phyloP scores from a whole-genome alignment of 2,797 vertebrate species.

The Spheniscus humboldti region DNA sequence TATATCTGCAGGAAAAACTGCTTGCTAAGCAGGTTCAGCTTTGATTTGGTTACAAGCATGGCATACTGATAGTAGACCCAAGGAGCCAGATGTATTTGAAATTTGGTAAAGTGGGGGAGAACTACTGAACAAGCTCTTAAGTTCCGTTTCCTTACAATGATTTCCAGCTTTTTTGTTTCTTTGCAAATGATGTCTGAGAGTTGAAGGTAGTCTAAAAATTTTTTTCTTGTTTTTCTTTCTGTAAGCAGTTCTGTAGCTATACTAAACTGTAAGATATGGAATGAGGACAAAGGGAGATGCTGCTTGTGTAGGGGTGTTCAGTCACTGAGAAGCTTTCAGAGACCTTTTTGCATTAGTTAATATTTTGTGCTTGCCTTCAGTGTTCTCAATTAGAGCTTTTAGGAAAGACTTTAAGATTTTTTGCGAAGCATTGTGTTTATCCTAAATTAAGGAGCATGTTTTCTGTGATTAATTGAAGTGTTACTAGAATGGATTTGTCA shows the following conservation, averaged over 20 bases:
- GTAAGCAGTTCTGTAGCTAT: background rate
- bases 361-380: background rate
- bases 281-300: background rate
- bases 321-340: background rate
- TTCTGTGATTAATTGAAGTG: background rate
- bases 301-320: background rate
- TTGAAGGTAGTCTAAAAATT: background rate
- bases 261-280: background rate
- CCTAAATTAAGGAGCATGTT: background rate
- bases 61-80: background rate
- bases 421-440: background rate
- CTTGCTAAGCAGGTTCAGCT: background rate
- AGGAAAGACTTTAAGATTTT: background rate
- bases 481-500: background rate
- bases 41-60: background rate
- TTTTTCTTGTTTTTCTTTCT: background rate
- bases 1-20: background rate
- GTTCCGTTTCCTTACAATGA: background rate
- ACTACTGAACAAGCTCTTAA: background rate
- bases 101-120: background rate
- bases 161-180: background rate
- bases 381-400: background rate
- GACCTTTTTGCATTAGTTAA: background rate
- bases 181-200: background rate
- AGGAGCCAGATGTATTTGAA: background rate